Evolutionary conservation across 2,888 invertebrate genomes (phyloP).

Genomic region (Diplazon laetatorius): DNA sequence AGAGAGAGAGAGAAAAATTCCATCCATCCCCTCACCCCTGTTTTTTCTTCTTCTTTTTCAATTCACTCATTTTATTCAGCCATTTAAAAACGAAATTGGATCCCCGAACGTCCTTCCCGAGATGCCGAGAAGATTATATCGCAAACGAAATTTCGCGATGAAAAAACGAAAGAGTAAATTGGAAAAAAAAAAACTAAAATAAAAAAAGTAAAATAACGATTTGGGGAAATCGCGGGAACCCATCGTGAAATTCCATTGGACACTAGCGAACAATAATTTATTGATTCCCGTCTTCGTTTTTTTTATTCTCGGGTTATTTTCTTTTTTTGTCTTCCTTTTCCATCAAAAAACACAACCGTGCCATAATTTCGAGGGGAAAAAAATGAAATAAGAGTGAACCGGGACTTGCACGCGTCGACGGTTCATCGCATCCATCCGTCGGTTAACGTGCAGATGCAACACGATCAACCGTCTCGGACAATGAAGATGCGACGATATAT

Average conservation of each 20-base stretch:
- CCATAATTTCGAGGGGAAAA: no score
- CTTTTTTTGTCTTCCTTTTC: slow-evolving; percentile 6
- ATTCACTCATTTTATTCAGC: neutral
- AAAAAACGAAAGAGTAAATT: no score
- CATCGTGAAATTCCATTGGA: slow-evolving; percentile 56
- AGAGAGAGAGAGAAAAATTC: no score
- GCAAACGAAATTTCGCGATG: slow-evolving; percentile 42
- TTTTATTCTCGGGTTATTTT: neutral
- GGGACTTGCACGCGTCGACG: slow-evolving; percentile 33
- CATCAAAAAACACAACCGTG: slow-evolving; percentile 17
- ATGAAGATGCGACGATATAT: slow-evolving; percentile 18
- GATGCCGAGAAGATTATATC: slow-evolving; percentile 53
- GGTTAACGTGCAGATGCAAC: neutral
- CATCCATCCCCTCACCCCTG: neutral
- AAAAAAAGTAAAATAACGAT: no score
- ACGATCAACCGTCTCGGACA: neutral
- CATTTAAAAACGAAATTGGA: no score
- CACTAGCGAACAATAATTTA: slow-evolving; percentile 55
- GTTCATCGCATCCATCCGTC: no score
- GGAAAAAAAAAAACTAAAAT: no score
- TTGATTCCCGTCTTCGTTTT: slow-evolving; percentile 41
- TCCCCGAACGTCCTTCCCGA: slow-evolving; percentile 4
- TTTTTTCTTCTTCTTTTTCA: neutral
- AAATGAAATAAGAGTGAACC: slow-evolving; percentile 31
- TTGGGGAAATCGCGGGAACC: slow-evolving; percentile 47